These are phyloP conservation scores for Lepidurus couesii DNA, from an alignment of 1,140 invertebrate genomes.

Conservation along the genomic window DNA sequence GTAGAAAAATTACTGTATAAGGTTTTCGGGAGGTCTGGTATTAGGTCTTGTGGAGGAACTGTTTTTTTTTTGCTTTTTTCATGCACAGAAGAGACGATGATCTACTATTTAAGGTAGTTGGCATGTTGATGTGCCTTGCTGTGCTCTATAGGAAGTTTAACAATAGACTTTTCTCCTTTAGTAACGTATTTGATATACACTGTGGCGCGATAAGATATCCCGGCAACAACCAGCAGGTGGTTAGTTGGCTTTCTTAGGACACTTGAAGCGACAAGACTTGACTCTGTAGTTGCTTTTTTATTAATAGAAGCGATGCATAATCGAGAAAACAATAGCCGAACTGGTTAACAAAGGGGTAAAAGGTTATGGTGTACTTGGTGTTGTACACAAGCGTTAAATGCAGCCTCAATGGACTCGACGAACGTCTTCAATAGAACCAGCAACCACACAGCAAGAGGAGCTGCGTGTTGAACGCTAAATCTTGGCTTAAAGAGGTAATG, in stretches of 20 bases:
- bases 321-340: constrained; percentile 5
- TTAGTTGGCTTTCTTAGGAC: constrained; percentile 15
- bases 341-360: not conserved
- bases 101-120: not conserved
- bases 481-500: not conserved
- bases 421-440: not conserved
- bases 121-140: not conserved
- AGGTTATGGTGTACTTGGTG: not conserved
- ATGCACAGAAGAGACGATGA: not conserved
- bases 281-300: not conserved
- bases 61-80: not conserved
- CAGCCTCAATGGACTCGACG: constrained; percentile 3
- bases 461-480: constrained; percentile 18
- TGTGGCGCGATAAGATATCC: constrained; percentile 8
- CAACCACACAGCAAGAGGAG: not conserved
- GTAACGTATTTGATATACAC: not conserved
- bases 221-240: constrained; percentile 12
- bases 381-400: not conserved
- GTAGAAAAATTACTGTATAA: not conserved
- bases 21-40: not conserved
- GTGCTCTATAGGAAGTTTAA: constrained; percentile 6
- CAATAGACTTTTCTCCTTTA: constrained; percentile 6
- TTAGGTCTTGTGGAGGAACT: not conserved
- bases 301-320: not conserved
- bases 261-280: constrained; percentile 15